Evolutionary conservation across 2,888 invertebrate genomes (phyloP).

Genomic region (Griposia aprilina): DNA sequence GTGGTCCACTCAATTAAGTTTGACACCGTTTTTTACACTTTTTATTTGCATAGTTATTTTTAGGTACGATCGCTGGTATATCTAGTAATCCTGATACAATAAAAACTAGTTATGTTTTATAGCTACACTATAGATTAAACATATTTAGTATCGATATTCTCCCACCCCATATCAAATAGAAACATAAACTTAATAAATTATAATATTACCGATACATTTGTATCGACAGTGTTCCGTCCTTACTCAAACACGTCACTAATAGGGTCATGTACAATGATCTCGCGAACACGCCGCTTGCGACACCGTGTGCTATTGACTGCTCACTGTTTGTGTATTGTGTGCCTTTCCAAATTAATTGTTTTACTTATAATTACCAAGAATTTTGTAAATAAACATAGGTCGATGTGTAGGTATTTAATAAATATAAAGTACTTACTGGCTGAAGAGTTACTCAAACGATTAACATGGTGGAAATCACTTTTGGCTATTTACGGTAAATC

Average conservation of each 20-base stretch:
- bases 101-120: not conserved
- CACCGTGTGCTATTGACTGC: slow-evolving; percentile 71
- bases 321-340: slow-evolving; percentile 36
- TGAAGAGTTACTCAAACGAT: not conserved
- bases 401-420: not conserved
- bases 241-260: slow-evolving; percentile 79
- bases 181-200: not conserved
- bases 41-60: not conserved
- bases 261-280: slow-evolving; percentile 83
- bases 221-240: slow-evolving; percentile 62
- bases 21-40: not conserved
- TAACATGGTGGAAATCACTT: not conserved
- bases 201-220: slow-evolving; percentile 54
- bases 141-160: not conserved
- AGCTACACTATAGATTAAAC: not conserved
- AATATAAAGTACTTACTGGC: too few species aligned
- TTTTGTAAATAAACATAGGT: not conserved
- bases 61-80: not conserved
- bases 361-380: not conserved
- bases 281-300: slow-evolving; percentile 78
- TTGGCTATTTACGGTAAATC: not conserved
- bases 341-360: slow-evolving; percentile 29
- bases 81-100: too few species aligned
- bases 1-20: slow-evolving; percentile 3
- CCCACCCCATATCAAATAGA: not conserved